A percentile compares a stretch with the other conserved stretches of the same genome.
Conservation (phyloP, 1,140 invertebrate species). For the Brachionus rubens region DNA sequence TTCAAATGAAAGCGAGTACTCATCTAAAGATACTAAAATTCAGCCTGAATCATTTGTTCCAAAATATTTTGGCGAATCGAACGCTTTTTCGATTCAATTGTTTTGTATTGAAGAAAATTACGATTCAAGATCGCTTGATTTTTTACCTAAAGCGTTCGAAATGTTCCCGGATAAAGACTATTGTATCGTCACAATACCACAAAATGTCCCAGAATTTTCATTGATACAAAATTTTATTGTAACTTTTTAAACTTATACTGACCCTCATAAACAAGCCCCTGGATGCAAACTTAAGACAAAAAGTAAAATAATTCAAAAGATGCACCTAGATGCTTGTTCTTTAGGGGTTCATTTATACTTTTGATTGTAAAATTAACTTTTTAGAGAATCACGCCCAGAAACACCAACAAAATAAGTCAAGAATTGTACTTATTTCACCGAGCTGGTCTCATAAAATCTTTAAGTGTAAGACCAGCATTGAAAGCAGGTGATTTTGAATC, state of each 20-base stretch:
- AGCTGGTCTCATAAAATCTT: constrained; percentile 61
- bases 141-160: constrained; percentile 68
- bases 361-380: background rate
- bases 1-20: constrained; percentile 19
- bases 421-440: constrained; percentile 68
- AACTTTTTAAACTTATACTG: constrained; percentile 50
- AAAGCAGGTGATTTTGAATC: constrained; percentile 48
- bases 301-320: no score
- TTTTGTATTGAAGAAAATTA: constrained; percentile 67
- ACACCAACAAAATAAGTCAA: constrained; percentile 63
- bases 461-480: constrained; percentile 47
- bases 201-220: constrained; percentile 64
- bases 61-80: constrained; percentile 53
- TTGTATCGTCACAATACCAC: constrained; percentile 67
- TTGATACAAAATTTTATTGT: constrained; percentile 68
- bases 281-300: no score
- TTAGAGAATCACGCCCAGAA: constrained; percentile 64
- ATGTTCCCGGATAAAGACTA: constrained; percentile 69
- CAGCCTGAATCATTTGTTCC: constrained; percentile 36
- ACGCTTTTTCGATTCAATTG: constrained; percentile 68
- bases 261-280: no score
- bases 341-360: no score
- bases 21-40: background rate
- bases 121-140: constrained; percentile 63
- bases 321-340: no score